phyloP scores from a whole-genome alignment of 23 tunicate genomes.

The Trididemnum nubilum region DNA sequence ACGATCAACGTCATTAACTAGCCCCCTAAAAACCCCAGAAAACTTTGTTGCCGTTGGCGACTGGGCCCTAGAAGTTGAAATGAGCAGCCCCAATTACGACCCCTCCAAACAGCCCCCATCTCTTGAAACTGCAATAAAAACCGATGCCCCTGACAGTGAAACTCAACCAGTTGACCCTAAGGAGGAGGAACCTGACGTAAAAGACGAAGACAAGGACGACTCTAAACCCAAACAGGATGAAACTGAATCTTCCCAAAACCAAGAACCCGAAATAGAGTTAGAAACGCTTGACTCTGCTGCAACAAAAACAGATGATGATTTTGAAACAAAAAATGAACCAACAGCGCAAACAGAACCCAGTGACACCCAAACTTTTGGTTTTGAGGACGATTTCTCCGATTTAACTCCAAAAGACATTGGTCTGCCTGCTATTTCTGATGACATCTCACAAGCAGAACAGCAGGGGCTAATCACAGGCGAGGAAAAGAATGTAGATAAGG shows the following conservation, averaged over 20 bases:
- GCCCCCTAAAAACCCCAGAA: conserved; percentile 81
- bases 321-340: too few relatives aligned
- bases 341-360: too few relatives aligned
- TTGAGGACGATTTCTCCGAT: too few relatives aligned
- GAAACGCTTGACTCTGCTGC: too few relatives aligned
- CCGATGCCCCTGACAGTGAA: neutral
- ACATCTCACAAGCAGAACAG: too few relatives aligned
- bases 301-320: too few relatives aligned
- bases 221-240: neutral
- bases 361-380: too few relatives aligned
- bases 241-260: too few relatives aligned
- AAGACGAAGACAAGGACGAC: neutral
- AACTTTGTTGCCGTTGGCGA: conserved; percentile 62
- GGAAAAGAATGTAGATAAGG: too few relatives aligned
- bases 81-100: conserved; percentile 63
- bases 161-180: neutral
- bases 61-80: conserved; percentile 90
- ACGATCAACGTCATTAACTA: conserved; percentile 26
- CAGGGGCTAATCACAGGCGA: neutral
- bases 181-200: conserved; percentile 1
- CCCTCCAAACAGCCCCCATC: neutral
- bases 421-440: too few relatives aligned
- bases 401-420: too few relatives aligned
- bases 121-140: neutral
- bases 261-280: too few relatives aligned